Base-by-base conservation (phyloP, 2,888 invertebrate species). In the Pseudococcus longispinus region DNA sequence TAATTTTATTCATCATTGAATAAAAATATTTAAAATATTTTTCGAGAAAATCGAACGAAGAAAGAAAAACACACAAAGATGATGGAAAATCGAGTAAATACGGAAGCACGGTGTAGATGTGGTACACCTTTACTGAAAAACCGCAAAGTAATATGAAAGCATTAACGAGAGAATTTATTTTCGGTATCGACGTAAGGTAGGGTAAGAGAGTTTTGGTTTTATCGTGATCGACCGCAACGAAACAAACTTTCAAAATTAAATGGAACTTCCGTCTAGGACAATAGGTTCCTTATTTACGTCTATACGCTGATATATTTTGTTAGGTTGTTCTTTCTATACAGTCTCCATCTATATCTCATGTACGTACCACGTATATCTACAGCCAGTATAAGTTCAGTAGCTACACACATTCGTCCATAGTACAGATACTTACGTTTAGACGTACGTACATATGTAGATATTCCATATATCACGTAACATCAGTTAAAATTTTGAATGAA, bases 201-300 rank as follows among this genome's bases (percentile, higher is more conserved):
- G 77, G 77, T 80, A 18, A 70, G 15, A 80, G 77, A 80, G 29
- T 37, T 42, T 77, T 42, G 77, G 77, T 80, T 80, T 80, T 80
- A 80, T 80, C 77, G 37, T 80, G 77, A 80, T 80, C 77, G 42
- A 80, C 77, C 77, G 42, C 77, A 80, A 80, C 77, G 77, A 80
- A 80, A 80, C 77, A 80, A 80, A 80, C 77, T 80, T 80, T 80
- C 77, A 80, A 80, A 80, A 80, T 80, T 80, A 80, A 80, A 80
- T 80, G 77, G 77, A 80, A 80, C 42, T 80, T 80, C 77, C 77
- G 42, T 80, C 77, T 80, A 80, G 77, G 77, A 42, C 42, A 80
- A 80, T 80, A 42, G 77, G 77, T 80, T 80, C 42, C 77, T 80
- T 80, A 80, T 80, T 70, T 70, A 70, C 29, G 70, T 70, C 70